Conservation (phyloP, 1,140 invertebrate genomes). For the Pseudomyrmex sp. region DNA sequence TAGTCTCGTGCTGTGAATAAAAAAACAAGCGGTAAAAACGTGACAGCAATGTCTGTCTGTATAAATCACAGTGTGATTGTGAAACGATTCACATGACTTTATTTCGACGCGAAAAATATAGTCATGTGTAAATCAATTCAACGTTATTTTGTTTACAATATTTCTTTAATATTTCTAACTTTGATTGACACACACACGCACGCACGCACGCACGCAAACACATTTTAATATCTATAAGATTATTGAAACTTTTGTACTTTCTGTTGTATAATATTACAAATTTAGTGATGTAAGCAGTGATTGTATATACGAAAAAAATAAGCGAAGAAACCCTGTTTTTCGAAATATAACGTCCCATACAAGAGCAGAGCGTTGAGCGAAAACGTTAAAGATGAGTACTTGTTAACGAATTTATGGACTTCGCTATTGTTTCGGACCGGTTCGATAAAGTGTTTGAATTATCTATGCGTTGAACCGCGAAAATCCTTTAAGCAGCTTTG, state of each 20-base stretch:
- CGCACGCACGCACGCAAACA: too few species aligned
- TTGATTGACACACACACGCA: too few species aligned
- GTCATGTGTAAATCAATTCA: too few species aligned
- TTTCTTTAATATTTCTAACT: too few species aligned
- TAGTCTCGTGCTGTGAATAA: not conserved
- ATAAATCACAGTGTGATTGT: not conserved
- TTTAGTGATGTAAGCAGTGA: too few species aligned
- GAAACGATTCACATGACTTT: too few species aligned
- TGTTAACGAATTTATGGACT: slow-evolving; percentile 37
- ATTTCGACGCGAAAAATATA: too few species aligned
- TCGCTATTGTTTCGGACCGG: slow-evolving; percentile 31
- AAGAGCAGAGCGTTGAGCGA: not conserved
- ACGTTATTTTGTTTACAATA: too few species aligned
- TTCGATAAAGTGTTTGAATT: slow-evolving; percentile 43
- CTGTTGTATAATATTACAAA: too few species aligned
- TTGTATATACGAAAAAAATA: too few species aligned
- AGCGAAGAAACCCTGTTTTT: not conserved
- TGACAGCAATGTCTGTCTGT: not conserved
- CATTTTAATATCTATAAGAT: too few species aligned
- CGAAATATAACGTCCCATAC: not conserved
- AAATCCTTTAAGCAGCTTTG: slow-evolving; percentile 60
- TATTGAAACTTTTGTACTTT: too few species aligned
- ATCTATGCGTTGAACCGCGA: slow-evolving; percentile 42
- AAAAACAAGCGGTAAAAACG: not conserved
- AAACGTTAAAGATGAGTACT: slow-evolving; percentile 6